These are phyloP conservation scores for Cistogaster globosa DNA, from an alignment of 2,888 invertebrate species.

Conservation along the genomic window DNA sequence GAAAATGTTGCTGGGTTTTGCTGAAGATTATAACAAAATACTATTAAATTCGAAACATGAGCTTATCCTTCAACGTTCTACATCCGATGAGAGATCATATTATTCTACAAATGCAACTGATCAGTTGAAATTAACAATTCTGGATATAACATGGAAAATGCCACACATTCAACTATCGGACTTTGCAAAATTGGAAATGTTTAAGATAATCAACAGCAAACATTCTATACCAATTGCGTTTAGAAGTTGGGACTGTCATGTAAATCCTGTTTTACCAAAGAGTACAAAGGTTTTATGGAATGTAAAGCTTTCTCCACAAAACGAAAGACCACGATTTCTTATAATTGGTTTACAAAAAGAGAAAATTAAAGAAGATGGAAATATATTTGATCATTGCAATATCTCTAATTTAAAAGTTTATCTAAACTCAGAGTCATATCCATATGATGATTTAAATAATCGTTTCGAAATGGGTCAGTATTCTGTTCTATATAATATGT, in stretches of 20 bases:
- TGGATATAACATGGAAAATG: slow-evolving; percentile 9
- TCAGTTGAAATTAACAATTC: slow-evolving; percentile 16
- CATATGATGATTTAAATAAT: slow-evolving; percentile 22
- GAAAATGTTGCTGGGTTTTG: too few species aligned
- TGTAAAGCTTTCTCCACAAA: not conserved
- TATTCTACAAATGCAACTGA: slow-evolving; percentile 14
- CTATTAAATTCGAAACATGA: slow-evolving; percentile 14
- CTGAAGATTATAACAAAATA: slow-evolving; percentile 5
- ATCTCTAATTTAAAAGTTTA: too few species aligned
- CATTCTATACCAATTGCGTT: slow-evolving; percentile 12
- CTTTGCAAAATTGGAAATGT: slow-evolving; percentile 4
- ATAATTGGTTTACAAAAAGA: slow-evolving; percentile 39
- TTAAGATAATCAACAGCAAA: slow-evolving; percentile 12
- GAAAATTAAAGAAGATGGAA: not conserved
- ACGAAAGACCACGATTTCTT: slow-evolving; percentile 36
- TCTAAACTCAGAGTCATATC: too few species aligned
- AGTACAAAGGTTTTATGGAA: not conserved
- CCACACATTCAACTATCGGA: not conserved
- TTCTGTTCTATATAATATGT: too few species aligned
- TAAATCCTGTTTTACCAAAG: slow-evolving; percentile 2
- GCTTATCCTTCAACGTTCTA: slow-evolving; percentile 22
- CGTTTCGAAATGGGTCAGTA: not conserved
- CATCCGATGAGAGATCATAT: slow-evolving; percentile 20
- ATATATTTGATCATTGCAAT: too few species aligned
- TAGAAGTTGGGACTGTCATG: slow-evolving; percentile 8